Conservation (phyloP, 1,140 invertebrate genomes). For the Vollenhovia emeryi region DNA sequence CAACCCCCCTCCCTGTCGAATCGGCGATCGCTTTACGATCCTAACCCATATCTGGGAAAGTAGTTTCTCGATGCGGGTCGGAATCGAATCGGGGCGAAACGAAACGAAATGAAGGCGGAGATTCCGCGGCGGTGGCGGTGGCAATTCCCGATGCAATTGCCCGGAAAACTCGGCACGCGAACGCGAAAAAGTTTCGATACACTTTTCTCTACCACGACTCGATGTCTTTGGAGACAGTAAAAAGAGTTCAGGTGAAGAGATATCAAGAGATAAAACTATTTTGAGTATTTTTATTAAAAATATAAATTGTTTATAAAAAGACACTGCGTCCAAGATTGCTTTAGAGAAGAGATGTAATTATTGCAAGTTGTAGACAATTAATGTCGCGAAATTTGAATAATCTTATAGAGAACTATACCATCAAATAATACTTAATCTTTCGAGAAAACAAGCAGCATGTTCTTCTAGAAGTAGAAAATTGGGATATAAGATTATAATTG, state of each 20-base stretch:
- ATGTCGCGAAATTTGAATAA: background rate
- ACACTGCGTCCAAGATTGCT: background rate
- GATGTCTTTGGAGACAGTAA: background rate
- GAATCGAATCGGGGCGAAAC: constrained; percentile 29
- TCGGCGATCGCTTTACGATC: constrained; percentile 48
- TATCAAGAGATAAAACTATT: background rate
- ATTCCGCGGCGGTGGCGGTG: constrained; percentile 15
- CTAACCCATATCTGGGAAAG: constrained; percentile 43
- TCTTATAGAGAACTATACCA: background rate
- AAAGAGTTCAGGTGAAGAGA: background rate
- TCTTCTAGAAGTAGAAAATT: background rate
- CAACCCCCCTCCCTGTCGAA: background rate
- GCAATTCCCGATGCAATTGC: constrained; percentile 64
- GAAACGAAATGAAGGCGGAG: constrained; percentile 57
- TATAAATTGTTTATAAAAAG: background rate
- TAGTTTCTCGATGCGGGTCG: constrained; percentile 37
- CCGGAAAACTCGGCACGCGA: constrained; percentile 60
- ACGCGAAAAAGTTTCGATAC: constrained; percentile 49
- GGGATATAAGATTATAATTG: background rate
- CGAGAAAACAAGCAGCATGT: background rate
- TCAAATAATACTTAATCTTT: background rate
- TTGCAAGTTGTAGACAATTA: background rate
- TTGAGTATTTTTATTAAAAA: constrained; percentile 1
- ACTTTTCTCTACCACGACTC: background rate
- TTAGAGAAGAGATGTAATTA: background rate